Percentiles rank a stretch among this genome's conserved stretches.
Conservation (phyloP, 2,113 vertebrate species). For the Petroica traversi region DNA sequence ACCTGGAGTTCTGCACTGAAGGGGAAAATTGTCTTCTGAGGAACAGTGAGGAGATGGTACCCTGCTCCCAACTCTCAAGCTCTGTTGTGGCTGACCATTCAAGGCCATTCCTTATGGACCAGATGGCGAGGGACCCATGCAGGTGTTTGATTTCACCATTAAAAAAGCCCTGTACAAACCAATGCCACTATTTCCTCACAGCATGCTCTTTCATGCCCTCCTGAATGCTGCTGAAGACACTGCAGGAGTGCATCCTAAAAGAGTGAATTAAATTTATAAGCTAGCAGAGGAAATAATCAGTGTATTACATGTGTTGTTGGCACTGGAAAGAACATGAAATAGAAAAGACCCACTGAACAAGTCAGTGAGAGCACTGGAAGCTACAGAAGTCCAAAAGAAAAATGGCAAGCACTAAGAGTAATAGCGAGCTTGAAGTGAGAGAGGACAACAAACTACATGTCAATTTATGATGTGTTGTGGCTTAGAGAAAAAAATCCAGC, state of each 20-base stretch:
- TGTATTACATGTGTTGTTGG: not conserved
- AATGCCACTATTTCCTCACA: not conserved
- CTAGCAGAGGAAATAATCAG: not conserved
- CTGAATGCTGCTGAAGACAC: not conserved
- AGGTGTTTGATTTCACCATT: not conserved
- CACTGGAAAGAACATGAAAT: not conserved
- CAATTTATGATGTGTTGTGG: not conserved
- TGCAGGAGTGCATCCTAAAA: not conserved
- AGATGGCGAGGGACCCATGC: accelerated
- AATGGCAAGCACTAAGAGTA: not conserved
- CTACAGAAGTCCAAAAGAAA: not conserved
- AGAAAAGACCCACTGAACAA: not conserved
- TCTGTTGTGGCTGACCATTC: accelerated
- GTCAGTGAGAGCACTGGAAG: not conserved
- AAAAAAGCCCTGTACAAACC: not conserved
- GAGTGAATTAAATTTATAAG: not conserved
- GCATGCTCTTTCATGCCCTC: not conserved
- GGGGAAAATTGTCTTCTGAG: not conserved
- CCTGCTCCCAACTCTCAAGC: not conserved
- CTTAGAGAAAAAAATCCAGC: not conserved
- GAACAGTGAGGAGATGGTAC: accelerated
- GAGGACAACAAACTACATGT: not conserved
- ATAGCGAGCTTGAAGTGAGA: not conserved
- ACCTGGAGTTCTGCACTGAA: not conserved
- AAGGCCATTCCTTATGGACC: not conserved